Evolutionary conservation across 2,797 vertebrate species (phyloP).

Genomic region (Artibeus lituratus): DNA sequence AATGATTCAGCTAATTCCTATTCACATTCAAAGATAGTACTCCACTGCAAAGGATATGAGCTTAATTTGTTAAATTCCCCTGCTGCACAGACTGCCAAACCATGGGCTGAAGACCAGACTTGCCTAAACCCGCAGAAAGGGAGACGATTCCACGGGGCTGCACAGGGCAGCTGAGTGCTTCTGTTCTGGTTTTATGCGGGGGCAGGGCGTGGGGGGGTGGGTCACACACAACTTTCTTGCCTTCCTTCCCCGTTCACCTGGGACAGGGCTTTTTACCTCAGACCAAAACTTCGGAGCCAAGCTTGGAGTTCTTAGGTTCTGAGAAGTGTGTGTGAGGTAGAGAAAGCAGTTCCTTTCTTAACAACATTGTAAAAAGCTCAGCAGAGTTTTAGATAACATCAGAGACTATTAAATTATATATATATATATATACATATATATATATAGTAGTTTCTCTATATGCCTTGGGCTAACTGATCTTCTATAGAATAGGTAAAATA

Average conservation of each 20-base stretch:
- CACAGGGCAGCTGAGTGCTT: not conserved
- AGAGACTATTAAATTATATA: not conserved
- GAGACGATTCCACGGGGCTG: not conserved
- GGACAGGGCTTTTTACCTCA: not conserved
- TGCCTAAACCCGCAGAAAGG: constrained; percentile 27
- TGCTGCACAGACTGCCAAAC: not conserved
- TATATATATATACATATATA: not conserved
- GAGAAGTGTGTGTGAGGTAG: not conserved
- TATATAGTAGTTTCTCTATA: constrained; percentile 1
- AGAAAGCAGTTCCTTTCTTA: not conserved
- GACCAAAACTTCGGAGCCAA: not conserved
- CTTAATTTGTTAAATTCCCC: constrained; percentile 22
- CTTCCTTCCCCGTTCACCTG: not conserved
- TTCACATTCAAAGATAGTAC: not conserved
- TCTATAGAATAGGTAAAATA: not conserved
- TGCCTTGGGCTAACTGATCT: not conserved
- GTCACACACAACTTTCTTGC: not conserved
- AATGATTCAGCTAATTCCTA: not conserved
- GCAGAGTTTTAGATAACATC: not conserved
- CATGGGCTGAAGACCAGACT: constrained; percentile 2
- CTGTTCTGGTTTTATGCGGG: not conserved
- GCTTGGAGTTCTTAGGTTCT: not conserved
- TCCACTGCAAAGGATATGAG: not conserved
- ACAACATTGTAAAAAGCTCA: not conserved
- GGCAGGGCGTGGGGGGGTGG: too few relatives aligned